Evolutionary conservation across 2,113 vertebrate genomes (phyloP).

Genomic region (Tangachromis dhanisi): DNA sequence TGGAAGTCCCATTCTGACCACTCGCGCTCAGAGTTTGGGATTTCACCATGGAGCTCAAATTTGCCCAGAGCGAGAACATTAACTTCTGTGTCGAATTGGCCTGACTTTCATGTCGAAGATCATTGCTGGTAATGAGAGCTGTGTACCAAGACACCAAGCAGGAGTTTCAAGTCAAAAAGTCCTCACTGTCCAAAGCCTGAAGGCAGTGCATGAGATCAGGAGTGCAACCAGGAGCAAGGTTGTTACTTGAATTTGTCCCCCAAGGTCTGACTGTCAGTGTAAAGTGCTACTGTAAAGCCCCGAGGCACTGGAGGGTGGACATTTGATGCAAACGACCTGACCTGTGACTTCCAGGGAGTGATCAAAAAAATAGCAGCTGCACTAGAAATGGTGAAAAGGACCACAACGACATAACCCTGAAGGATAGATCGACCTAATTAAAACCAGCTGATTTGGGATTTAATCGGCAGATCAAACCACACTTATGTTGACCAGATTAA

Average conservation of each 20-base stretch:
- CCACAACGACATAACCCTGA: not conserved
- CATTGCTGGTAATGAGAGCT: not conserved
- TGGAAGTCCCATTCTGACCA: not conserved
- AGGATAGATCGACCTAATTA: accelerated
- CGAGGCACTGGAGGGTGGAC: not conserved
- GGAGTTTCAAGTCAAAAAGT: not conserved
- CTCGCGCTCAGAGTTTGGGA: not conserved
- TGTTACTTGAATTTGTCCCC: not conserved
- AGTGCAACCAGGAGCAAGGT: not conserved
- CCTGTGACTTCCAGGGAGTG: not conserved
- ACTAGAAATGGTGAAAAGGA: not conserved
- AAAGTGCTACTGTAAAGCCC: not conserved
- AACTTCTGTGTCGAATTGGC: not conserved
- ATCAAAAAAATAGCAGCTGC: not conserved
- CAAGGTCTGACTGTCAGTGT: not conserved
- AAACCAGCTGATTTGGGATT: not conserved
- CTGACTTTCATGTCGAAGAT: not conserved
- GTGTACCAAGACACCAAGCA: not conserved
- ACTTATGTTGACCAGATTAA: not conserved
- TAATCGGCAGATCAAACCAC: not conserved
- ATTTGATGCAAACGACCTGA: not conserved
- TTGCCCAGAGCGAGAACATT: not conserved
- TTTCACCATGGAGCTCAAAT: not conserved
- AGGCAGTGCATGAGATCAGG: not conserved
- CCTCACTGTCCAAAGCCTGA: not conserved